A percentile compares a stretch with the other conserved stretches of the same genome.
Conservation (phyloP, 2,797 vertebrate species). For the Oreochromis grahami region DNA sequence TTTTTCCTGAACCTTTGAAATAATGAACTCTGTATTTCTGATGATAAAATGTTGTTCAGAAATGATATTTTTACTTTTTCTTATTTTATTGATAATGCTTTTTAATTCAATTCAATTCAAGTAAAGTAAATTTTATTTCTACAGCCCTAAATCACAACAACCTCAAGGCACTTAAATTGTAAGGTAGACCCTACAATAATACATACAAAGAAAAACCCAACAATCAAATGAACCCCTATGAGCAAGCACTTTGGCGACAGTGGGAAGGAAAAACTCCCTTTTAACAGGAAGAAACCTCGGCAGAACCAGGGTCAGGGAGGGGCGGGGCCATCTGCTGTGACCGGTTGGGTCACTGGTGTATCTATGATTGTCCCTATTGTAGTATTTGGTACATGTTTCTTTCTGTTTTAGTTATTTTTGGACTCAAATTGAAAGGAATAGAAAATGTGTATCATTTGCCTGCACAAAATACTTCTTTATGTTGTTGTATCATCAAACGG, state of each 20-base stretch:
- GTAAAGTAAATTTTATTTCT: neutral
- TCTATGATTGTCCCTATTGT: neutral
- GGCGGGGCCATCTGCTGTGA: neutral
- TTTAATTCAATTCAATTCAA: neutral
- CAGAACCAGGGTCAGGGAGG: neutral
- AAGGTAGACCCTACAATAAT: neutral
- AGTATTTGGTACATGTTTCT: neutral
- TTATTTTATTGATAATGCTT: neutral
- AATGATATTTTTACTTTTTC: neutral
- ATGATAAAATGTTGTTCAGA: neutral
- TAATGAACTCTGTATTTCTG: neutral
- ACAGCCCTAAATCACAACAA: neutral
- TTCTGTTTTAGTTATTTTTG: neutral
- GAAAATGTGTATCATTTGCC: neutral
- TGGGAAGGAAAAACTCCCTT: neutral
- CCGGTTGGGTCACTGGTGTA: neutral
- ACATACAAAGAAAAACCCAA: neutral
- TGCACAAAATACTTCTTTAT: neutral
- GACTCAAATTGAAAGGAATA: neutral
- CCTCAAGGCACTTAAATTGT: neutral
- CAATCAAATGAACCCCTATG: neutral
- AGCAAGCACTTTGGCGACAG: neutral
- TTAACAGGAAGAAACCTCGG: neutral
- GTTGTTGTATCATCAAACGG: neutral
- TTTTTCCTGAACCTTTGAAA: neutral